Evolutionary conservation across 2,113 vertebrate genomes (phyloP).

Genomic region (Cercocebus atys): DNA sequence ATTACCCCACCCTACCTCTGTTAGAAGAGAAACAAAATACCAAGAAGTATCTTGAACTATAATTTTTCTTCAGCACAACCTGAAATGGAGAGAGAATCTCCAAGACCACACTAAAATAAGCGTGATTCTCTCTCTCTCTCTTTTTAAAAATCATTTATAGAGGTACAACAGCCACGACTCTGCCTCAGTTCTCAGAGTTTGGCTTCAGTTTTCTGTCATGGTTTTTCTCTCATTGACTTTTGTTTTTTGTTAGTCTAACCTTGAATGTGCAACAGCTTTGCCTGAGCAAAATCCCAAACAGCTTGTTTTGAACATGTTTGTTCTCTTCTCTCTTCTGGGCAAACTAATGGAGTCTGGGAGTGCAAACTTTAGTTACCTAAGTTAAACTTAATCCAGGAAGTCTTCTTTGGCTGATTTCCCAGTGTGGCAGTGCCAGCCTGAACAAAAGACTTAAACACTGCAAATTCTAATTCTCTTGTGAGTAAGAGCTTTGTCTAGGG

Average conservation of each 20-base stretch:
- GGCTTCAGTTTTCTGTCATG: neutral
- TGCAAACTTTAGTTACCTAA: slow-evolving; percentile 30
- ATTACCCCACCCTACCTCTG: neutral
- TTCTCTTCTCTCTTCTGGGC: slow-evolving; percentile 44
- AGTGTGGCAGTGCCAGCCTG: neutral
- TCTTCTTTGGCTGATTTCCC: slow-evolving; percentile 35
- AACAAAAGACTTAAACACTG: neutral
- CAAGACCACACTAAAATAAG: slow-evolving; percentile 9
- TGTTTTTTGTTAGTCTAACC: slow-evolving; percentile 32
- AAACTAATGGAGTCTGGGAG: neutral
- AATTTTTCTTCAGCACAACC: neutral
- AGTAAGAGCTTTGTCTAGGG: slow-evolving; percentile 30
- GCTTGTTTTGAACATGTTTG: slow-evolving; percentile 34
- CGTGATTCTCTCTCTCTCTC: neutral
- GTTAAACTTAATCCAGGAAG: slow-evolving; percentile 39
- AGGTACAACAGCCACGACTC: neutral
- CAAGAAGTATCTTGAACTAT: slow-evolving; percentile 7
- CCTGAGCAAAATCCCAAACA: slow-evolving; percentile 34
- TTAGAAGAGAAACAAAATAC: slow-evolving; percentile 32
- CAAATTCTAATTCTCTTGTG: slow-evolving; percentile 7
- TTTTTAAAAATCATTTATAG: neutral
- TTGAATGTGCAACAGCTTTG: slow-evolving; percentile 24
- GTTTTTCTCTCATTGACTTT: slow-evolving; percentile 20
- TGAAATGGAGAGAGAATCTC: slow-evolving; percentile 14
- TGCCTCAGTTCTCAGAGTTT: neutral